A percentile compares a stretch with the other conserved stretches of the same genome.
Conservation (phyloP, 2,888 invertebrate species). For the Fragum fragum region DNA sequence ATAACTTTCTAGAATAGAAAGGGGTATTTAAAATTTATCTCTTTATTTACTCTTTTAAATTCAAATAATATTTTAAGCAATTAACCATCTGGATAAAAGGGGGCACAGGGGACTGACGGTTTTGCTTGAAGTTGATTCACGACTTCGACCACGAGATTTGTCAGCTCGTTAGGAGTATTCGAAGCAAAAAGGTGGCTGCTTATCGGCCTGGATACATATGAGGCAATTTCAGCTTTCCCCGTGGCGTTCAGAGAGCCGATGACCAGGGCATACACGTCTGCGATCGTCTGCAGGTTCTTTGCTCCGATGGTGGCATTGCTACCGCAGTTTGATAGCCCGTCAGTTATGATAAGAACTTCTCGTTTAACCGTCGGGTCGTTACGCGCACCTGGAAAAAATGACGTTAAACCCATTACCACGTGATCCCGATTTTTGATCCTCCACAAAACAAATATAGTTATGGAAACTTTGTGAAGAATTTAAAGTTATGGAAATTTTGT, state of each 20-base stretch:
- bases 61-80: no score
- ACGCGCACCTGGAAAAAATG: constrained; percentile 6
- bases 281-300: neutral
- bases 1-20: no score
- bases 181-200: constrained; percentile 14
- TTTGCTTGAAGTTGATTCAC: neutral
- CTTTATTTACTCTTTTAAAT: no score
- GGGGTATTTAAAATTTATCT: no score
- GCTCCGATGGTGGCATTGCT: neutral
- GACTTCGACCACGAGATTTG: neutral
- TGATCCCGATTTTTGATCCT: no score
- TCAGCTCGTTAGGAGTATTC: neutral
- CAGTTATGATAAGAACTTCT: constrained; percentile 24
- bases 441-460: no score
- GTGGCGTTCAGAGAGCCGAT: neutral
- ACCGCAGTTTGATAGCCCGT: constrained; percentile 25
- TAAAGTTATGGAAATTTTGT: no score
- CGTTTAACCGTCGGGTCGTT: constrained; percentile 19
- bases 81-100: no score
- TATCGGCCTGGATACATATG: constrained; percentile 5
- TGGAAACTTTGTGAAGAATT: no score
- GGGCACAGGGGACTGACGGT: neutral
- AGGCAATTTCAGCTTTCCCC: neutral
- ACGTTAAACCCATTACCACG: no score
- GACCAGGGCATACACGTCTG: constrained; percentile 17